Percentiles rank a stretch among this genome's conserved stretches.
Conservation (phyloP, 1,140 invertebrate genomes). For the Dinoponera quadriceps region DNA sequence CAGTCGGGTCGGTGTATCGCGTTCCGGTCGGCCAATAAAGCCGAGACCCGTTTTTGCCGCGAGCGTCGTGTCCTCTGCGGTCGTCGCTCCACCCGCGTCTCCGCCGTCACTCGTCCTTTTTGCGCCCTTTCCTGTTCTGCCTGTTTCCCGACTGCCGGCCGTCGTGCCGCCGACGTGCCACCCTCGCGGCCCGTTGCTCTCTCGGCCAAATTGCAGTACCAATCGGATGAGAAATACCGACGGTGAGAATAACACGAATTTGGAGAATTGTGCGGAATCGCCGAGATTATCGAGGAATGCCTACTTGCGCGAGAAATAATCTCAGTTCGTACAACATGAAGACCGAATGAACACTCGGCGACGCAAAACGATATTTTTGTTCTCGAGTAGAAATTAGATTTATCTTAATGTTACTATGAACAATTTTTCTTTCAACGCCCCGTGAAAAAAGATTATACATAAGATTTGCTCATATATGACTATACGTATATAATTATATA, state of each 20-base stretch:
- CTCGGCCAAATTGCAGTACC: conserved; percentile 38
- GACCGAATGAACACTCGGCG: too few relatives aligned
- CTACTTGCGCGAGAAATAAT: background rate
- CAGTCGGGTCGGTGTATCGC: conserved; percentile 65
- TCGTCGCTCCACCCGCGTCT: conserved; percentile 7
- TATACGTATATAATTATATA: too few relatives aligned
- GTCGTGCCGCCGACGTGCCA: conserved; percentile 38
- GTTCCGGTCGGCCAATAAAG: conserved; percentile 67
- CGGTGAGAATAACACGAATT: too few relatives aligned
- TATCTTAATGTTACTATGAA: too few relatives aligned
- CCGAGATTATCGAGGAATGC: too few relatives aligned
- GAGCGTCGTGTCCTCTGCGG: conserved; percentile 12
- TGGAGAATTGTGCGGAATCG: too few relatives aligned
- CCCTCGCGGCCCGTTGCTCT: conserved; percentile 32
- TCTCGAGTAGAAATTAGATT: too few relatives aligned
- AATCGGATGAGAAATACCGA: background rate
- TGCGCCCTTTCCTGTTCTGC: conserved; percentile 52
- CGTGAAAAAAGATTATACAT: too few relatives aligned
- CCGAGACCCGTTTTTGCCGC: conserved; percentile 61
- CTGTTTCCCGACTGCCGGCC: conserved; percentile 13
- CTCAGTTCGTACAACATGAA: too few relatives aligned
- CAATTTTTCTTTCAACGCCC: too few relatives aligned
- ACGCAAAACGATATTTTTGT: too few relatives aligned
- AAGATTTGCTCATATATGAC: too few relatives aligned
- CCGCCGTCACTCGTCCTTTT: background rate